Percentiles rank a stretch among this genome's conserved stretches.
Evolutionary conservation across 1,140 invertebrate genomes (phyloP).

Genomic region (Idris sp.): DNA sequence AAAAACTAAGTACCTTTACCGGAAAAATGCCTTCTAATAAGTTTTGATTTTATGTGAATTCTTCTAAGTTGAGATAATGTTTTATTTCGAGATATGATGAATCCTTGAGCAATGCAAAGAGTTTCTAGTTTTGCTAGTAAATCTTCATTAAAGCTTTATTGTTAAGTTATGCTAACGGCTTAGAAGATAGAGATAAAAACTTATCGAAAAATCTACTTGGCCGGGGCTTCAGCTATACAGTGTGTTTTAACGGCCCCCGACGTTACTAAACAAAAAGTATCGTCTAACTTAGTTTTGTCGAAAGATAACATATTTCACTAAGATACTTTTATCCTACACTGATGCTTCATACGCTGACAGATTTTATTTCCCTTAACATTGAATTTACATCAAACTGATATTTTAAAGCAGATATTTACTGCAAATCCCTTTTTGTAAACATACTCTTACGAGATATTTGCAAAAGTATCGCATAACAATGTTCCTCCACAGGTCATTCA

Average conservation of each 20-base stretch:
- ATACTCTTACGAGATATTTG: no score
- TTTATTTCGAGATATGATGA: constrained; percentile 16
- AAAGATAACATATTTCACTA: constrained; percentile 3
- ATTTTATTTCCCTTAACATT: no score
- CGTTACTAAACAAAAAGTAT: constrained; percentile 10
- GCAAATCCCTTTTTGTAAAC: no score
- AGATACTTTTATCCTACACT: constrained; percentile 20
- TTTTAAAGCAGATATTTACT: no score
- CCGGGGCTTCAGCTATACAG: no score
- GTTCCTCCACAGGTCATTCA: no score
- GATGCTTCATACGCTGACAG: no score
- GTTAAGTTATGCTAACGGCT: constrained; percentile 37
- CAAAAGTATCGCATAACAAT: no score
- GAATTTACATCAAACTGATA: no score
- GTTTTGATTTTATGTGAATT: constrained; percentile 8
- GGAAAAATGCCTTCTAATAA: constrained; percentile 14
- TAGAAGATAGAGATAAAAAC: constrained; percentile 18
- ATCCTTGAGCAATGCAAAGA: constrained; percentile 11
- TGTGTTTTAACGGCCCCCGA: not conserved
- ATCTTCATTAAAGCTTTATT: constrained; percentile 44
- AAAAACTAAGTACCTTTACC: not conserved
- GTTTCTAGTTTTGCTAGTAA: constrained; percentile 23
- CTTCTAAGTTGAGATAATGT: not conserved
- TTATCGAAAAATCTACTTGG: constrained; percentile 19
- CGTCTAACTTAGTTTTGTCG: constrained; percentile 10